phyloP scores from a whole-genome alignment of 1,140 invertebrate genomes.

The Philotrypesis tridentata region DNA sequence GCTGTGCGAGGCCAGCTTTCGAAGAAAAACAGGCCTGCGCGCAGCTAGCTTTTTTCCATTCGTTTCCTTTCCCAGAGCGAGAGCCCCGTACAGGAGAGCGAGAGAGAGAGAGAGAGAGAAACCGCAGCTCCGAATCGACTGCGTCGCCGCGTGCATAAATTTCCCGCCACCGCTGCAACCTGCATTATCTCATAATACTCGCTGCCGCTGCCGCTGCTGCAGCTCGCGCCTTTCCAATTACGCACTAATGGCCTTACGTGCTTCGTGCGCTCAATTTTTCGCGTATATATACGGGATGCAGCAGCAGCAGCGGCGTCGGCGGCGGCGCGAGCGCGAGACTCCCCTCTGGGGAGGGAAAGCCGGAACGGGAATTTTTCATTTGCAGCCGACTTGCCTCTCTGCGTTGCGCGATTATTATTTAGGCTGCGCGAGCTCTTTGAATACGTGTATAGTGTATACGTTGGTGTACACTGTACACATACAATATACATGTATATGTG shows the following conservation, averaged over 20 bases:
- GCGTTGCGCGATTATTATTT: not conserved
- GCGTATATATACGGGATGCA: not conserved
- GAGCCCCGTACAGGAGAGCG: too few relatives aligned
- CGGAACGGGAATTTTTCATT: not conserved
- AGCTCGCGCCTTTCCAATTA: slow-evolving; percentile 23
- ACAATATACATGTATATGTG: not conserved
- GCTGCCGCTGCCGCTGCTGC: not conserved
- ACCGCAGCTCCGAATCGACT: not conserved
- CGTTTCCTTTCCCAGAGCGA: not conserved
- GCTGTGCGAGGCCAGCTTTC: not conserved
- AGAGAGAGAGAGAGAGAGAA: too few relatives aligned
- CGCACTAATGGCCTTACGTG: slow-evolving; percentile 11
- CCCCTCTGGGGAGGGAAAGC: slow-evolving; percentile 4
- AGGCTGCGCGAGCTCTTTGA: not conserved
- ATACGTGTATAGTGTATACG: too few relatives aligned
- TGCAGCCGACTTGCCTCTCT: not conserved
- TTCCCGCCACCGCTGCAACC: not conserved
- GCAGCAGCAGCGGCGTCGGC: not conserved
- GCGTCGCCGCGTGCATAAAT: not conserved
- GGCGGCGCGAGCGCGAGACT: not conserved
- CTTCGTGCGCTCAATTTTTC: slow-evolving; percentile 3
- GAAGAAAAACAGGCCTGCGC: not conserved
- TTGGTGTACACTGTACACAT: too few relatives aligned
- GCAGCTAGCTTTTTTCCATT: slow-evolving; percentile 2
- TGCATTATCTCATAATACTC: slow-evolving; percentile 10